phyloP scores from a whole-genome alignment of 2,113 vertebrate genomes.

The Clarias batrachus region DNA sequence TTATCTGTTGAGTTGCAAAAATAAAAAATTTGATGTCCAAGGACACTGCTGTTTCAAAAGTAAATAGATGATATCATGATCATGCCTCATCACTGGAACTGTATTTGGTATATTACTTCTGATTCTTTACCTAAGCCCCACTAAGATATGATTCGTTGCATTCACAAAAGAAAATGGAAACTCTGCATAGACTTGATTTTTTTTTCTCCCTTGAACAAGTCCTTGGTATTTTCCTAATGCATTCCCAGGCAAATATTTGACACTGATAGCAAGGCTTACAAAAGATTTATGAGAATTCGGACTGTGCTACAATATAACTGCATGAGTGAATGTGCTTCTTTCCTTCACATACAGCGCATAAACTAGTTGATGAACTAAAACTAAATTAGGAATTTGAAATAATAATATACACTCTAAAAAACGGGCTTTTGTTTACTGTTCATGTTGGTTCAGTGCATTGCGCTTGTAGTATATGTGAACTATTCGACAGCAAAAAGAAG shows the following conservation, averaged over 20 bases:
- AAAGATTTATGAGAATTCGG: neutral
- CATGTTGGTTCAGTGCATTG: neutral
- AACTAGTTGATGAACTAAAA: neutral
- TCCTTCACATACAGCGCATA: neutral
- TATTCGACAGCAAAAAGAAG: no score
- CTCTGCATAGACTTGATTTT: neutral
- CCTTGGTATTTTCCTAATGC: neutral
- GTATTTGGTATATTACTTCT: neutral
- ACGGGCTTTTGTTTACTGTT: neutral
- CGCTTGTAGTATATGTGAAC: neutral
- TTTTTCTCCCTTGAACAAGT: neutral
- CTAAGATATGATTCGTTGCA: neutral
- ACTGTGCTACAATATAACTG: neutral
- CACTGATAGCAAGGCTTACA: neutral
- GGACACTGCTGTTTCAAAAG: neutral
- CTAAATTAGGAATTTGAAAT: neutral
- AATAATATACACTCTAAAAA: neutral
- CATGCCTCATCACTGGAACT: neutral
- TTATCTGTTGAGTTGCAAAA: neutral
- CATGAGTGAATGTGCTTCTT: neutral
- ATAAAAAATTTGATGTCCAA: neutral
- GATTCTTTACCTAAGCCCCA: neutral
- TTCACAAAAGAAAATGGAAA: neutral
- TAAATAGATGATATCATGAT: neutral
- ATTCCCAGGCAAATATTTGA: constrained; percentile 1